These are phyloP conservation scores for Syngnathus typhle DNA, from an alignment of 2,113 vertebrate genomes.

Conservation along the genomic window DNA sequence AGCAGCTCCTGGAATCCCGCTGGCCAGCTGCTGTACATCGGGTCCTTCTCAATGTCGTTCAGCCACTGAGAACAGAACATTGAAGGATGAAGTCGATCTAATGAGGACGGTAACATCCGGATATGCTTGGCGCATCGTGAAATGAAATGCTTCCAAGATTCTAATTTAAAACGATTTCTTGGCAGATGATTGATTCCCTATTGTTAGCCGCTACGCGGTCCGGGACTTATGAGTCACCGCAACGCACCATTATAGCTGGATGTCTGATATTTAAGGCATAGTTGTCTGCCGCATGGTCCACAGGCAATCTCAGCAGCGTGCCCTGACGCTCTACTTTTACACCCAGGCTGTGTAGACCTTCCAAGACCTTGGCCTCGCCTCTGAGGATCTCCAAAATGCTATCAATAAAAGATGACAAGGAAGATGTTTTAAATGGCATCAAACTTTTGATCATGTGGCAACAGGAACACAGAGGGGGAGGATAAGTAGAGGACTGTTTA, in stretches of 20 bases:
- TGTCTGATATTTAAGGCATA: conserved; percentile 89
- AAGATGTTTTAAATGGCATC: background rate
- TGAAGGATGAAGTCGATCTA: background rate
- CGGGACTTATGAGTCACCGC: background rate
- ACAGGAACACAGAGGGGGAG: conserved; percentile 14
- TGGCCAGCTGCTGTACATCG: conserved; percentile 81
- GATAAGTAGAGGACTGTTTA: conserved; percentile 13
- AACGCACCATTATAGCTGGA: conserved; percentile 81
- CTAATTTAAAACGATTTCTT: conserved; percentile 46
- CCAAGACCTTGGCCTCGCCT: conserved; percentile 81
- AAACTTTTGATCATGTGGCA: conserved; percentile 15
- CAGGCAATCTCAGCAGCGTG: conserved; percentile 77
- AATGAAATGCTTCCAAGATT: conserved; percentile 29
- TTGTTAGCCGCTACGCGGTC: background rate
- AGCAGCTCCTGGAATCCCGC: conserved; percentile 82
- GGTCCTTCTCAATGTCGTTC: conserved; percentile 90
- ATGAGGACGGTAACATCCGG: background rate
- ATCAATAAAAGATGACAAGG: conserved; percentile 5
- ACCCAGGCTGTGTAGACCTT: conserved; percentile 84
- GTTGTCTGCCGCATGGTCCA: conserved; percentile 66
- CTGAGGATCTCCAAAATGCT: conserved; percentile 80
- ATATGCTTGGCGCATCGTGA: background rate
- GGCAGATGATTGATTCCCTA: conserved; percentile 13
- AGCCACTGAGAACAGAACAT: conserved; percentile 76
- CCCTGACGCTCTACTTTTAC: conserved; percentile 74